Base-by-base conservation (phyloP, 2,113 vertebrate genomes). In the Leptobrachium leishanense region DNA sequence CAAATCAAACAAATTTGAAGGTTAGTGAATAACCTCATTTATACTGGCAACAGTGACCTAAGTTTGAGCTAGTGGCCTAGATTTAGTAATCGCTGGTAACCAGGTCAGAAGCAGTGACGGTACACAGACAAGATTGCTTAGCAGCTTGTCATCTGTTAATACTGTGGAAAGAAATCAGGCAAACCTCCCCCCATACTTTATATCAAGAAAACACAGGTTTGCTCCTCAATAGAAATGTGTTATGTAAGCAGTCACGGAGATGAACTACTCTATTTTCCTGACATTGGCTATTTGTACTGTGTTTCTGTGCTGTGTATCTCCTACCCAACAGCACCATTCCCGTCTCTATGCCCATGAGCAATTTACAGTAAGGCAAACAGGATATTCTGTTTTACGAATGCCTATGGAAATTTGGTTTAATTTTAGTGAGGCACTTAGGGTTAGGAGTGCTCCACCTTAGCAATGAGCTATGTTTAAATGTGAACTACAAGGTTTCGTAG, bases 21-120 rank as follows among this genome's bases (percentile, higher is more conserved):
- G 20, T 31, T 31, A 31, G 20, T 31, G 20, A 31, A 31, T 31
- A 31, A 31, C 20, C 20, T 31, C 20, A 31, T 31, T 62, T 62
- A 6, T 54, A 1, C 13, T 59, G 6, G 55, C 11, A 59, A 15
- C 11, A 15, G 20, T 59, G 10, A 59, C 55, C 55, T 1, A 59
- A 59, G 13, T 2, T 50, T 70, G 68, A 70, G 43, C 68, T 43
- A 70, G 43, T 70, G 43, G 68, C 68, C 68, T 70, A 70, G 68
- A 43, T 70, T 70, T n/a, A 43, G 40, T 6, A 68, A 42, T 40
- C 43, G 6, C 44, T 70, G 43, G 2, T 5, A 70, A 70, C n/a
- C 43, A 70, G 68, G 68, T 70, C 68, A 50, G 67, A 68, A 43
- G 44, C 15, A 40, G n/a, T 68, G 42, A 44, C 67, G 11, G 6